These are phyloP conservation scores for Plectrocnemia conspersa DNA, from an alignment of 1,140 invertebrate species.

Conservation along the genomic window DNA sequence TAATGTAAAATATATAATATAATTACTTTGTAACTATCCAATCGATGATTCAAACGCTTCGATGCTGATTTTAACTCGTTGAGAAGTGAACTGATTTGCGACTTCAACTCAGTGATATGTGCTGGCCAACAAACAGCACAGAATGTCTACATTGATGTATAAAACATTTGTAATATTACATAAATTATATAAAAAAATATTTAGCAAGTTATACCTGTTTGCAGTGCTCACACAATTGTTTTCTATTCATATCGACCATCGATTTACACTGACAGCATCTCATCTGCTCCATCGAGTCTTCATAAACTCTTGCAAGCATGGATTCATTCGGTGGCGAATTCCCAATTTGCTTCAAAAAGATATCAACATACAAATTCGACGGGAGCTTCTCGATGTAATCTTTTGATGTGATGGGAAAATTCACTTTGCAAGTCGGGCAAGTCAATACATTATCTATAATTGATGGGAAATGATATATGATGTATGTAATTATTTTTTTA, in stretches of 20 bases:
- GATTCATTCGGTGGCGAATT: slow-evolving; percentile 11
- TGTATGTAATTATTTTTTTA: neutral
- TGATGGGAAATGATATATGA: neutral
- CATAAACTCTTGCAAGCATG: slow-evolving; percentile 36
- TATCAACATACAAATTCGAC: slow-evolving; percentile 56
- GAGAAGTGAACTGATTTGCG: slow-evolving; percentile 51
- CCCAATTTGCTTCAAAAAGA: slow-evolving; percentile 47
- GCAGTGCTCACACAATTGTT: slow-evolving; percentile 53
- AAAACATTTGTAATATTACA: neutral
- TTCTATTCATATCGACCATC: slow-evolving; percentile 42
- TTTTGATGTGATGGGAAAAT: slow-evolving; percentile 39
- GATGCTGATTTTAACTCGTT: slow-evolving; percentile 51
- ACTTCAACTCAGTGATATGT: slow-evolving; percentile 53
- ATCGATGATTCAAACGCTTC: slow-evolving; percentile 49
- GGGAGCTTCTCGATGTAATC: slow-evolving; percentile 51
- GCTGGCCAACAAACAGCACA: slow-evolving; percentile 54
- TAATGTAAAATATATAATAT: slow-evolving; percentile 4
- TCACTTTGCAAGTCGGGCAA: slow-evolving; percentile 45
- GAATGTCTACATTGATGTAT: slow-evolving; percentile 44
- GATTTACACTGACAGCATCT: slow-evolving; percentile 49
- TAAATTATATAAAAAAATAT: slow-evolving; percentile 9
- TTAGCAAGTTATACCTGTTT: slow-evolving; percentile 46
- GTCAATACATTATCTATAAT: slow-evolving; percentile 39
- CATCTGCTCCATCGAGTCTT: slow-evolving; percentile 35
- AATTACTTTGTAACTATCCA: slow-evolving; percentile 52